Evolutionary conservation across 2,113 vertebrate species (phyloP), one percentile per base, ranked within the genome.

Genomic region (Spilogale gracilis): DNA sequence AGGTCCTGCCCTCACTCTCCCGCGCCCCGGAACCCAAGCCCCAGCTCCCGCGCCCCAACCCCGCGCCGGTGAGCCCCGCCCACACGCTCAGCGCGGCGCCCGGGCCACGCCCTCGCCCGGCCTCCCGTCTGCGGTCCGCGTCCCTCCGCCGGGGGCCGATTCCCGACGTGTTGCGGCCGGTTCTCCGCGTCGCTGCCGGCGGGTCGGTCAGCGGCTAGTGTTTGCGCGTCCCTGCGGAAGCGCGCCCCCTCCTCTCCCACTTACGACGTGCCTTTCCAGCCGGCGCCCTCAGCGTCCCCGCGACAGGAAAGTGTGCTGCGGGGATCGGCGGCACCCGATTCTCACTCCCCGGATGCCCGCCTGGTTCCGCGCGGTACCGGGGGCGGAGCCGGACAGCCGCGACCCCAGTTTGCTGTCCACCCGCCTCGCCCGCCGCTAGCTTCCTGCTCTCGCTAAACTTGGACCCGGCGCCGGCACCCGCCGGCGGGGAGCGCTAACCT

Each of bases 361-460:
- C 7, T 16, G 5, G 38, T 13, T 27, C 38, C 56, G 43, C 56
- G 12, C 32, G 32, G 54, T 13, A 6, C 38, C 1, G 13, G 13
- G 45, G 23, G 38, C 58, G 8, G 23, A 61, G 13, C 38, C 2
- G 6, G 13, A 14, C 58, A 1, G 38, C 38, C 23, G 13, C 10
- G 6, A 5, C 56, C 3, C 13, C 16, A 45, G 25, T 74, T 74
- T 8, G n/a, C 3, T 14, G 2, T 2, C 38, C 56, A 27, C 38
- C n/a, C 12, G 18, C n/a, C 20, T 38, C n/a, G 3, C 13, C 56
- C 1, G 38, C 21, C n/a, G 14, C 23, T 43, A 2, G 25, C 56
- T 1, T 8, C 13, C 50, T 0, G 76, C 76, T 5, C 21, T 13
- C 0, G 6, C 45, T 0, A 13, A 1, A 50, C 73, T 6, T 50